Evolutionary conservation across 2,888 invertebrate species (phyloP), one percentile per base, ranked within the genome.

Genomic region (Brachynemurus nebulosus): DNA sequence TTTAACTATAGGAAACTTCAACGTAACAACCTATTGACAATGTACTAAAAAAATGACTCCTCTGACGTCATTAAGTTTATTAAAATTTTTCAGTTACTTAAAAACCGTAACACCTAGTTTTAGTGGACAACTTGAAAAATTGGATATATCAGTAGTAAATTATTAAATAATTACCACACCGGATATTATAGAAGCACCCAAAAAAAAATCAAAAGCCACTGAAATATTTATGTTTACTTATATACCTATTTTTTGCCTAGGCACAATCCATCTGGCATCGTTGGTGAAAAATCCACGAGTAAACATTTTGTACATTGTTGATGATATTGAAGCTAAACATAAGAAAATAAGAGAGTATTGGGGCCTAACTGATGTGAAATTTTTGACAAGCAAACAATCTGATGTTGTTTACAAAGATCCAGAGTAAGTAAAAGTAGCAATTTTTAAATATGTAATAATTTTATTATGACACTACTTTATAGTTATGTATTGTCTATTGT

Each of bases 211-310:
- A 23, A 23, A 9, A 23, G 9, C 23, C 23, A 9, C 23, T 7
- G 9, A 23, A 23, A 7, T 7, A 23, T 7, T 23, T 7, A 7
- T 7, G 7, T 23, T 23, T 2, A 9, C 17, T 14, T 2, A 2
- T 44, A 9, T 9, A 23, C 19, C 19, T 37, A 19, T 8, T 25
- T 45, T 42, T 9, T 14, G 51, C 51, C 38, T 44, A 55, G 55
- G 77, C 1, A 70, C 71, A 40, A 75, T 77, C 48, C 77, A 78
- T 52, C 57, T 77, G 47, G 50, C 59, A 11, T 70, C 68, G 48
- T 59, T 76, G 17, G 49, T 68, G 4, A 55, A 54, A 6, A 74
- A 68, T 55, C 64, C 65, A 1, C 67, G 74, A 5, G 57, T 69
- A 1, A 60, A 65, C 20, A 56, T 78, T 4, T 58, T 72, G 35